Base-by-base conservation (phyloP, 1,140 invertebrate genomes). In the Ceratina australensis region DNA sequence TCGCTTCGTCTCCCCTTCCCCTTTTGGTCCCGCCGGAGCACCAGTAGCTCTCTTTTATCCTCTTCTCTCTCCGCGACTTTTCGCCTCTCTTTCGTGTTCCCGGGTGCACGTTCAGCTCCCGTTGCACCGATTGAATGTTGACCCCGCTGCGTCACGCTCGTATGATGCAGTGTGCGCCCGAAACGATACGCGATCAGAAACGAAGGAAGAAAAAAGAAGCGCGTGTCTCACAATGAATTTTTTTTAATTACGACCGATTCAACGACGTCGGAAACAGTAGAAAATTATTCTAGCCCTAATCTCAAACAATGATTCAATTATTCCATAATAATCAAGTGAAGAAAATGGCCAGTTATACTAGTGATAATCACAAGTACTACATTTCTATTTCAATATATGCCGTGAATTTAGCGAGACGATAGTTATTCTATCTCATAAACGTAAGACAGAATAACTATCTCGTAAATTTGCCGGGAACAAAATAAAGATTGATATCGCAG, bases 101-200 rank as follows among this genome's bases (percentile, higher is more conserved):
- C 24, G 10, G 67, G 33, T 73, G 60, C 77, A 73, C 71, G 52
- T 57, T 74, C 71, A 57, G 71, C 71, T 79, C 77, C 77, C 61
- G 77, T 79, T 79, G 61, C 52, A 73, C 71, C 77, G 71, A 79
- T 79, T 73, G 71, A 79, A 33, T 60, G 71, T 71, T 79, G 77
- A 79, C 77, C 71, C 71, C 61, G 77, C 77, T 71, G 69, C 77
- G 77, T 60, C 71, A 79, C 77, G 77, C 71, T 78, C 24, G 60
- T 42, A 26, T n/a, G 69, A 22, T 60, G 71, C 71, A 60, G 67
- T 79, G 73, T 66, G 71, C 10, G 33, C 42, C 72, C 52, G 71
- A 66, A 66, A 73, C 47, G 61, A 78, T 69, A 61, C 69, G 61
- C 60, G 61, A 61, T 57, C 49, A 42, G 56, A 52, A 57, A 60